Base-by-base conservation (phyloP, 2,888 invertebrate species). In the Steinernema scapterisci region DNA sequence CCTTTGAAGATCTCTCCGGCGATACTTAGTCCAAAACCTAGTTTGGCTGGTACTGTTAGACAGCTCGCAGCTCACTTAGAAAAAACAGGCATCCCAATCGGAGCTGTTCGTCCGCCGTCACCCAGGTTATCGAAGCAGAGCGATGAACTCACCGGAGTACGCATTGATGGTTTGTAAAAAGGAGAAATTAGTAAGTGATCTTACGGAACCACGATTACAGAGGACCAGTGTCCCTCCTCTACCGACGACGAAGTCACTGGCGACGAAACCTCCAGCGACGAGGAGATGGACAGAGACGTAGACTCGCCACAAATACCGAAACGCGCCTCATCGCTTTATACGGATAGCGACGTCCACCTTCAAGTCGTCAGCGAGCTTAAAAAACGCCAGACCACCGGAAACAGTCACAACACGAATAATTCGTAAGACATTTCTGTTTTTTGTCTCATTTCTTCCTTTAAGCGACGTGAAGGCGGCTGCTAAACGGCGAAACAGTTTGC, bases 161-260 rank as follows among this genome's bases (percentile, higher is more conserved):
- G 63, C 13, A 6, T 7, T 7, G 63, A 63, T 16, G 63, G 63
- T 63, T 63, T 3, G 63, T 63, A 31, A 27, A 11, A 9, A 31
- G 27, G 1, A 13, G 31, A 6, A 11, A 31, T 54, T 54, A 11
- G 16, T 63, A 16, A 31, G 27, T 5, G 27, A 1, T 63, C n/a
- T n/a, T n/a, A n/a, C n/a, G n/a, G n/a, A n/a, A 38, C 9, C 38
- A 38, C 38, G 38, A 38, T 13, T 63, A 16, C 27, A 63, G 63
- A 19, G 9, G 63, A 63, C 5, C 27, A 38, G 11, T 25, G 63
- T 27, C 7, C 38, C 76, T 76, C 83, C 81, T 77, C 81, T 81
- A 76, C 82, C 82, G 75, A 83, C 79, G 75, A 81, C 79, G 80
- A 82, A 81, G 72, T 83, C 80, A 73, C 76, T 72, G 63, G 3